phyloP scores from a whole-genome alignment of 2,888 invertebrate species.

The Tenthredo scrophulariae region DNA sequence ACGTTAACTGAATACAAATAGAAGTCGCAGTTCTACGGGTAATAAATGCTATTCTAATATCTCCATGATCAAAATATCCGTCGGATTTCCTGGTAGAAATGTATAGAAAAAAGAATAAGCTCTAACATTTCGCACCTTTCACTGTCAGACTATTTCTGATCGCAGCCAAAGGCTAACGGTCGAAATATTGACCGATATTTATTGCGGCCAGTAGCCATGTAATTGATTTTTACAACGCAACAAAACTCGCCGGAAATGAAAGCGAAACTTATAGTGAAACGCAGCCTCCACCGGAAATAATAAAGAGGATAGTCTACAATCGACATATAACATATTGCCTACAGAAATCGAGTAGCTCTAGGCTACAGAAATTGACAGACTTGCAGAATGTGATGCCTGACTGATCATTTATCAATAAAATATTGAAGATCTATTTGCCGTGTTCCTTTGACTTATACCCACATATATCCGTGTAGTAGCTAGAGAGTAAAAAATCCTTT shows the following conservation, averaged over 20 bases:
- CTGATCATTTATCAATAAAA: not conserved
- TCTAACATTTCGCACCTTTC: slow-evolving; percentile 18
- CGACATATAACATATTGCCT: not conserved
- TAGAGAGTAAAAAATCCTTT: slow-evolving; percentile 36
- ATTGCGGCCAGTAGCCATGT: not conserved
- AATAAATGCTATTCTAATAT: slow-evolving; percentile 33
- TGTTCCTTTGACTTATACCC: slow-evolving; percentile 4
- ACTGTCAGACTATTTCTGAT: slow-evolving; percentile 7
- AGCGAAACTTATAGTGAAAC: slow-evolving; percentile 44
- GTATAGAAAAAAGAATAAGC: not conserved
- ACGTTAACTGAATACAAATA: slow-evolving; percentile 49
- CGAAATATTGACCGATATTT: slow-evolving; percentile 17
- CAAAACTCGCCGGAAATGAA: slow-evolving; percentile 42
- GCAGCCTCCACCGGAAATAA: slow-evolving; percentile 26
- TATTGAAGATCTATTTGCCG: not conserved
- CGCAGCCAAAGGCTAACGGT: not conserved
- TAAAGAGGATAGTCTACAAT: slow-evolving; percentile 24
- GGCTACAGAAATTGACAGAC: slow-evolving; percentile 8
- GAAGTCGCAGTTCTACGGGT: slow-evolving; percentile 1
- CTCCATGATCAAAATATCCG: slow-evolving; percentile 34
- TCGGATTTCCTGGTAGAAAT: not conserved
- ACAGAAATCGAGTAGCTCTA: slow-evolving; percentile 1
- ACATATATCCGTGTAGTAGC: not conserved
- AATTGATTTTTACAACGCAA: slow-evolving; percentile 40
- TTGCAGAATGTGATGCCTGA: not conserved